Evolutionary conservation across 1,140 invertebrate species (phyloP).

Genomic region (Stegodyphus mimosarum): DNA sequence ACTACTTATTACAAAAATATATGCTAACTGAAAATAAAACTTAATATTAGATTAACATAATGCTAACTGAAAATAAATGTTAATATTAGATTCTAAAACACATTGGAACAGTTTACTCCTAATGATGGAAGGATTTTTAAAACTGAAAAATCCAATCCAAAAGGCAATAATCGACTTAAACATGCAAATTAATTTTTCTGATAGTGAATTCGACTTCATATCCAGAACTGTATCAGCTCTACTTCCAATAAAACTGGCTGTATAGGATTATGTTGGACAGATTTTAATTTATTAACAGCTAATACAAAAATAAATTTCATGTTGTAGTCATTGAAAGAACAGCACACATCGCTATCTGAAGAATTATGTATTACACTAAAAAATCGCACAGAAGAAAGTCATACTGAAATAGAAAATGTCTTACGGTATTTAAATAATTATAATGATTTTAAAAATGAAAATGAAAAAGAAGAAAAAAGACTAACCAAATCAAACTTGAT

Average conservation of each 20-base stretch:
- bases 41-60: too few relatives aligned
- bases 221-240: too few relatives aligned
- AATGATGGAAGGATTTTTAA: slow-evolving; percentile 21
- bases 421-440: not conserved
- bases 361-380: not conserved
- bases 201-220: too few relatives aligned
- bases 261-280: too few relatives aligned
- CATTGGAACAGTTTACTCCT: slow-evolving; percentile 23
- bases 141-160: slow-evolving; percentile 14
- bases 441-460: slow-evolving; percentile 17
- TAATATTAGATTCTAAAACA: slow-evolving; percentile 31
- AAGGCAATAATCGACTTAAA: slow-evolving; percentile 12
- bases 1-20: slow-evolving; percentile 16
- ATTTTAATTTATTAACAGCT: too few relatives aligned
- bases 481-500: not conserved
- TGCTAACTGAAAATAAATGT: too few relatives aligned
- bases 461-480: slow-evolving; percentile 4
- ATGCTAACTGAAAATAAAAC: slow-evolving; percentile 9
- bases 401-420: slow-evolving; percentile 2
- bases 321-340: slow-evolving; percentile 4
- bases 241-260: too few relatives aligned
- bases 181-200: too few relatives aligned
- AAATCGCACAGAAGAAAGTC: slow-evolving; percentile 2
- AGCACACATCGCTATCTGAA: not conserved
- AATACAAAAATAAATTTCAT: too few relatives aligned